phyloP scores from a whole-genome alignment of 2,113 vertebrate species.

The Electrona antarctica region DNA sequence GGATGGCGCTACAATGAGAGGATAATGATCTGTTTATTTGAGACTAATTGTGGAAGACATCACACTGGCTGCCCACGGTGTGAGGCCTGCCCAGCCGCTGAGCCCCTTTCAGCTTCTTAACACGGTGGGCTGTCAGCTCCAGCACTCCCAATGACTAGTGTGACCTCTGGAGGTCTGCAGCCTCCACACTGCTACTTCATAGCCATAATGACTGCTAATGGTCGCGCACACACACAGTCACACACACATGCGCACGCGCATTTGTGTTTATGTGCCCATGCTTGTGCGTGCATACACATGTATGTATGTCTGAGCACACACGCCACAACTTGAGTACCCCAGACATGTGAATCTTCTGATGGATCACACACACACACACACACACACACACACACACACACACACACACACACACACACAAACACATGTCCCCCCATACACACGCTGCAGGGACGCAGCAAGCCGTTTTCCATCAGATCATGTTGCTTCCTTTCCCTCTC shows the following conservation, averaged over 20 bases:
- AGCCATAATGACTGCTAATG: background rate
- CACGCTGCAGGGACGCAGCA: slow-evolving; percentile 43
- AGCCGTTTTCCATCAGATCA: slow-evolving; percentile 75
- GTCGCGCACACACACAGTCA: background rate
- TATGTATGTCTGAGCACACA: background rate
- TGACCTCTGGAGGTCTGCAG: slow-evolving; percentile 12
- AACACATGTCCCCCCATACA: background rate
- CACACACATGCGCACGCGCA: background rate
- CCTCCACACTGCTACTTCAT: slow-evolving; percentile 13
- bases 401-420: slow-evolving; percentile 16
- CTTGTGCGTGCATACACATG: slow-evolving; percentile 10
- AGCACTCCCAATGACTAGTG: slow-evolving; percentile 15
- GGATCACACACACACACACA: slow-evolving; percentile 19
- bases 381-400: slow-evolving; percentile 12
- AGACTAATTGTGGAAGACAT: slow-evolving; percentile 10
- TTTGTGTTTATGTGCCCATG: too few species aligned
- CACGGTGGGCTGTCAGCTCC: background rate
- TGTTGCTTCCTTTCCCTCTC: slow-evolving; percentile 28
- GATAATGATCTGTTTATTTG: background rate
- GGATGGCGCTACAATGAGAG: background rate
- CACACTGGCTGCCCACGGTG: background rate
- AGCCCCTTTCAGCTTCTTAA: slow-evolving; percentile 10
- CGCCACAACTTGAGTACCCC: slow-evolving; percentile 28
- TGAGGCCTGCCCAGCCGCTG: background rate
- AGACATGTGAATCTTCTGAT: slow-evolving; percentile 13